Conservation (phyloP, 1,140 invertebrate genomes). For the Hyphantria cunea region DNA sequence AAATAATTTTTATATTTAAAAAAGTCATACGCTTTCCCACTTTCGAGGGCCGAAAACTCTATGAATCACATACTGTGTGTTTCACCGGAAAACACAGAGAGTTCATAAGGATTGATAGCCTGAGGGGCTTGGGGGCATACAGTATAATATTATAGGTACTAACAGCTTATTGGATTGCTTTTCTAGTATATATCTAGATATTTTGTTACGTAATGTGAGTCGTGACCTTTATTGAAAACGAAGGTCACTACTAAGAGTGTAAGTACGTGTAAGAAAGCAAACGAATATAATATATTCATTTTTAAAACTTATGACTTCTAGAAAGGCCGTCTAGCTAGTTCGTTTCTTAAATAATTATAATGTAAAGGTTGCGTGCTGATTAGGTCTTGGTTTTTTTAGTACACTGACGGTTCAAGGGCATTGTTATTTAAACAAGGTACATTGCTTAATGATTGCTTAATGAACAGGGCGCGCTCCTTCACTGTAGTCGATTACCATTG, state of each 20-base stretch:
- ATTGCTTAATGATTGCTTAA: conserved; percentile 15
- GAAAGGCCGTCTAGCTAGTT: conserved; percentile 2
- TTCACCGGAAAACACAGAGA: conserved; percentile 36
- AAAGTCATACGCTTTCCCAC: background rate
- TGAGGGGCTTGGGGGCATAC: conserved; percentile 16
- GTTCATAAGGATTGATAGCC: conserved; percentile 39
- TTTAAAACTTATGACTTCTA: conserved; percentile 2
- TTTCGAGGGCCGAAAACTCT: conserved; percentile 4
- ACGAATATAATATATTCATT: conserved; percentile 8
- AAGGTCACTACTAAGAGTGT: too few species aligned
- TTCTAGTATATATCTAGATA: conserved; percentile 11
- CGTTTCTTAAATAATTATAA: conserved; percentile 4
- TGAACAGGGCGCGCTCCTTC: conserved; percentile 10
- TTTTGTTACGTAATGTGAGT: background rate
- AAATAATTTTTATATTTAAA: conserved; percentile 8
- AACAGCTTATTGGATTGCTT: conserved; percentile 21
- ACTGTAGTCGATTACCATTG: conserved; percentile 20
- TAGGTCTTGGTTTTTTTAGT: conserved; percentile 18
- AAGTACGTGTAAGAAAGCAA: too few species aligned
- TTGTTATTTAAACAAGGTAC: conserved; percentile 11
- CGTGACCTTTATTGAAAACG: conserved; percentile 27
- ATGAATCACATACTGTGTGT: conserved; percentile 45
- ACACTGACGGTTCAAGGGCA: conserved; percentile 28
- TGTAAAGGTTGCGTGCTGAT: conserved; percentile 25
- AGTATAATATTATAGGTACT: conserved; percentile 14